Conservation (phyloP, 2,888 invertebrate genomes). For the Tenthredo scrophulariae region DNA sequence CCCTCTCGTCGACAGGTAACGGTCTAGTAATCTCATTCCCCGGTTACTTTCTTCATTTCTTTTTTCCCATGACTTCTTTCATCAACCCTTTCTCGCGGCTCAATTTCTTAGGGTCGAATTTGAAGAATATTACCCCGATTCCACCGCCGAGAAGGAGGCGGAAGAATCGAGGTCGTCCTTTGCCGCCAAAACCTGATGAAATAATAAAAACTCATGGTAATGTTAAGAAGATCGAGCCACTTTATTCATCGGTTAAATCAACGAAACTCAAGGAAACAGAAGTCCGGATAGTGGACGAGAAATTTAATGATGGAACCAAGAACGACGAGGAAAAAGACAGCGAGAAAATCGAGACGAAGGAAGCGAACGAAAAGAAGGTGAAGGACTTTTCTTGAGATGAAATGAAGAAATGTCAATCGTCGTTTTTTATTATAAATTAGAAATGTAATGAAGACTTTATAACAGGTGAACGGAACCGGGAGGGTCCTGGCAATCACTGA, state of each 20-base stretch:
- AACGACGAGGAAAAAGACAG: conserved; percentile 43
- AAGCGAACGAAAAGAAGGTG: conserved; percentile 72
- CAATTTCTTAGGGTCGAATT: conserved; percentile 64
- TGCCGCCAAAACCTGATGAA: conserved; percentile 73
- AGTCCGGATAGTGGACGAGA: conserved; percentile 46
- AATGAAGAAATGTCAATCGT: no score
- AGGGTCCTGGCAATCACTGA: conserved; percentile 69
- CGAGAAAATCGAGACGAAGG: conserved; percentile 61
- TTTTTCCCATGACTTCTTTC: neutral
- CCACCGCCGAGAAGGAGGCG: conserved; percentile 72
- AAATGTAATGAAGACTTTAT: neutral
- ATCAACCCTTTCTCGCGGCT: neutral
- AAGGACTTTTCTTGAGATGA: conserved; percentile 2
- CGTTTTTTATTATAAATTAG: no score
- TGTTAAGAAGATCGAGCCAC: conserved; percentile 66
- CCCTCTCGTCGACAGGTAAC: conserved; percentile 54
- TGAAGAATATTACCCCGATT: conserved; percentile 70
- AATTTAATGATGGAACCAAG: conserved; percentile 40
- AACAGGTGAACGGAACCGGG: conserved; percentile 71
- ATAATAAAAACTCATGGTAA: conserved; percentile 61
- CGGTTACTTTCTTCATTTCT: conserved; percentile 23
- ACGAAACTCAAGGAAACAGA: conserved; percentile 57
- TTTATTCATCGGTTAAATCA: conserved; percentile 70
- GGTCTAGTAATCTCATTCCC: neutral
- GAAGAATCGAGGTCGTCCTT: conserved; percentile 69